These are phyloP conservation scores for Linepithema humile DNA, from an alignment of 1,140 invertebrate genomes.

Conservation along the genomic window DNA sequence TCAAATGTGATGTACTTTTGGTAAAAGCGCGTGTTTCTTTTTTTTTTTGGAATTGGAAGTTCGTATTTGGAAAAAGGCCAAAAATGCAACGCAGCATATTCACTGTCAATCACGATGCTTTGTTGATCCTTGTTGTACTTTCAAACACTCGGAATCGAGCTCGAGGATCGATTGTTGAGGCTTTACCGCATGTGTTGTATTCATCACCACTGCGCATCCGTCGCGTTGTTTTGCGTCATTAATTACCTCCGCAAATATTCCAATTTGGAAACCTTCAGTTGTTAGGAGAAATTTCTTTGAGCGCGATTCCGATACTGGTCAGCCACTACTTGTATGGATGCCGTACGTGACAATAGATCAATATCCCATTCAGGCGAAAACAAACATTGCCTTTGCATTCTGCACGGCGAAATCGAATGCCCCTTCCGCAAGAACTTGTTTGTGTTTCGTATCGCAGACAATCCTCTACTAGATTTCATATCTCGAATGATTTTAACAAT, in stretches of 20 bases:
- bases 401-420: neutral
- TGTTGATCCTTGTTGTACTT: conserved; percentile 3
- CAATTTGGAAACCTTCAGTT: conserved; percentile 25
- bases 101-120: conserved; percentile 31
- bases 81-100: neutral
- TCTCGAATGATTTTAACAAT: neutral
- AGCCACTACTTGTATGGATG: neutral
- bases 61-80: neutral
- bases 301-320: neutral
- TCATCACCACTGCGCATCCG: neutral
- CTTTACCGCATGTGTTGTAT: neutral
- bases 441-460: neutral
- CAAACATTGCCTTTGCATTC: conserved; percentile 28
- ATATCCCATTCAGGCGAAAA: conserved; percentile 28
- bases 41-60: neutral
- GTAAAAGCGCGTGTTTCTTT: neutral
- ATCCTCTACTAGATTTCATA: neutral
- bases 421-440: neutral
- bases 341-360: conserved; percentile 37
- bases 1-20: neutral
- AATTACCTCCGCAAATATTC: conserved; percentile 34
- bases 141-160: conserved; percentile 3
- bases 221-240: neutral
- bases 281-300: neutral
- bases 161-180: neutral